Base-by-base conservation (phyloP, 1,140 invertebrate genomes). In the Druon quercuslanigerum region DNA sequence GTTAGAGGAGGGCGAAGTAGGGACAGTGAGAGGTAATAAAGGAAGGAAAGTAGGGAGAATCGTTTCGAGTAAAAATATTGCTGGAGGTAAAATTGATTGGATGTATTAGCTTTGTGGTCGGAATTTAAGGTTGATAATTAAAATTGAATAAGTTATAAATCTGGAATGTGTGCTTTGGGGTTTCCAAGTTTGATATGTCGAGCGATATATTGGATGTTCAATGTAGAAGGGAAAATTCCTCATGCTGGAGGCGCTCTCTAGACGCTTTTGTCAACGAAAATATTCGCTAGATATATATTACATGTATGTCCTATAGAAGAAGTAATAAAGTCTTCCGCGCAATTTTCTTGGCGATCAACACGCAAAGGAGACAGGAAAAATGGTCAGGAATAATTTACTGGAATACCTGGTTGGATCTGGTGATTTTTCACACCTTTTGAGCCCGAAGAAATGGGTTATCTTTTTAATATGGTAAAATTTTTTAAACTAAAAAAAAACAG, bases 211-310 rank as follows among this genome's bases (percentile, higher is more conserved):
- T 16, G 40, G 40, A 66, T 66, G 25, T 66, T 66, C 25, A n/a
- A 66, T 16, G 12, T 66, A 8, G 16, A 40, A 13, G 60, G 11
- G 33, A 66, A 66, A 66, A 40, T 33, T 66, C 60, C 60, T 66
- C 13, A 66, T 13, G 14, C 60, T 66, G 14, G 4, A 66, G 60
- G 25, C 25, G 13, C 60, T 66, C 33, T 40, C 7, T 13, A 66
- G 60, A 66, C 60, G 20, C 60, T 66, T 66, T 66, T 66, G 60
- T 66, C 60, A 66, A 66, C 25, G 40, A 66, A 33, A 16, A 66
- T 17, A 66, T 66, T 66, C 60, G 14, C n/a, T 66, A 46, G 40
- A 46, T 46, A 9, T 46, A 46, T 46, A 46, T 66, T 66, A 33
- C 20, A 33, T 40, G 40, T 46, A 66, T 66, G n/a, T 66, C 33